Percentiles rank a stretch among this genome's conserved stretches.
Conservation (phyloP, 2,888 invertebrate species). For the Troilus luridus region DNA sequence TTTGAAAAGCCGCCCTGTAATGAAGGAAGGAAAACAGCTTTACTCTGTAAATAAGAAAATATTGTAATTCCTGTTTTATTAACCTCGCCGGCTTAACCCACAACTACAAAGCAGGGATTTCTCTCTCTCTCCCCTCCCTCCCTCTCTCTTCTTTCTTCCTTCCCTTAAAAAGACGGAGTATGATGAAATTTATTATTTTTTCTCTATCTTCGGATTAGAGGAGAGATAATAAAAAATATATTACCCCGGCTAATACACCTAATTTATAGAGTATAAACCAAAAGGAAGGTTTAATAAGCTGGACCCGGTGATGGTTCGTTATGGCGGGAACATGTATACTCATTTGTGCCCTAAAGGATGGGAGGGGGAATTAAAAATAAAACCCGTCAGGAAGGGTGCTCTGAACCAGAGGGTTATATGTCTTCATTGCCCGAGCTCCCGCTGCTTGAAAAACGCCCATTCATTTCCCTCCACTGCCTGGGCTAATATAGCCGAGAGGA, state of each 20-base stretch:
- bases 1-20: conserved; percentile 28
- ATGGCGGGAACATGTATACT: conserved; percentile 45
- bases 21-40: conserved; percentile 46
- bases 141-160: not conserved
- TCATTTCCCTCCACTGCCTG: not conserved
- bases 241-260: not conserved
- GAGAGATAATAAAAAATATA: conserved; percentile 43
- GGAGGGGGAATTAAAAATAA: conserved; percentile 38
- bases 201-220: conserved; percentile 15
- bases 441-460: conserved; percentile 35
- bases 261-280: conserved; percentile 46
- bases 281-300: conserved; percentile 34
- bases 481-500: not conserved
- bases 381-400: conserved; percentile 33
- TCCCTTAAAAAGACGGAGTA: conserved; percentile 32
- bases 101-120: conserved; percentile 9
- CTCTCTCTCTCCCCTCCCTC: not conserved
- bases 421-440: conserved; percentile 13
- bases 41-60: conserved; percentile 42
- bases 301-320: conserved; percentile 17
- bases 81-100: conserved; percentile 11
- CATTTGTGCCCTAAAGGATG: not conserved
- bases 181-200: conserved; percentile 1
- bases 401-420: conserved; percentile 17
- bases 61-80: conserved; percentile 46